Percentiles rank a stretch among this genome's conserved stretches.
Conservation (phyloP, 2,113 vertebrate genomes). For the Gambusia affinis region DNA sequence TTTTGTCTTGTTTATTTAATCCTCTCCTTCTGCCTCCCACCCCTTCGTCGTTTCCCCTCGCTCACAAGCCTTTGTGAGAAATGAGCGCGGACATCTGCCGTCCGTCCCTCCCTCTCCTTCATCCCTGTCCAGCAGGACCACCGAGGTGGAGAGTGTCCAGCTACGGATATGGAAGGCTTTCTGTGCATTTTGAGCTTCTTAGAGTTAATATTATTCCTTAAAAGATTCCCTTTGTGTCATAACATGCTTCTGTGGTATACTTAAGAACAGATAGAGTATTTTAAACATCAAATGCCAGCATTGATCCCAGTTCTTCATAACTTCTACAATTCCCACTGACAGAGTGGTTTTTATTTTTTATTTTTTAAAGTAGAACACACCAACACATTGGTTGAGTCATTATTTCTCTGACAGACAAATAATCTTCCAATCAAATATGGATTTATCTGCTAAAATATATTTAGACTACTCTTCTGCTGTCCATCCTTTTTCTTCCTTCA, state of each 20-base stretch:
- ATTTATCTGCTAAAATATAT: not conserved
- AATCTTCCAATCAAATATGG: not conserved
- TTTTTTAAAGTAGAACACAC: no score
- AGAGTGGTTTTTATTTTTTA: not conserved
- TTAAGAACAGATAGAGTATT: not conserved
- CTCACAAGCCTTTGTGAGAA: constrained; percentile 68
- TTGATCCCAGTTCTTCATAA: not conserved
- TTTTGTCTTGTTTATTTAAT: constrained; percentile 72
- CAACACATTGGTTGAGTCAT: not conserved
- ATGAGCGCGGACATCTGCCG: constrained; percentile 80
- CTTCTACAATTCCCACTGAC: not conserved
- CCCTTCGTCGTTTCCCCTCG: constrained; percentile 58
- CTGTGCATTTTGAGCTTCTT: constrained; percentile 56
- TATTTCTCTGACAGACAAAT: no score
- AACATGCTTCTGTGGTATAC: not conserved
- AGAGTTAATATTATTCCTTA: not conserved
- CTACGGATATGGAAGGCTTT: constrained; percentile 59
- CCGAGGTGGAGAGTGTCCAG: constrained; percentile 70
- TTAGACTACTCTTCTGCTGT: not conserved
- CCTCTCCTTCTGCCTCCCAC: constrained; percentile 64
- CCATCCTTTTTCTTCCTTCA: not conserved
- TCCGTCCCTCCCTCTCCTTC: constrained; percentile 74
- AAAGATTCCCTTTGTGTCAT: not conserved
- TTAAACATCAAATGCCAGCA: not conserved
- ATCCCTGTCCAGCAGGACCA: constrained; percentile 76